Conservation (phyloP, 2,113 vertebrate genomes). For the Cairina moschata region DNA sequence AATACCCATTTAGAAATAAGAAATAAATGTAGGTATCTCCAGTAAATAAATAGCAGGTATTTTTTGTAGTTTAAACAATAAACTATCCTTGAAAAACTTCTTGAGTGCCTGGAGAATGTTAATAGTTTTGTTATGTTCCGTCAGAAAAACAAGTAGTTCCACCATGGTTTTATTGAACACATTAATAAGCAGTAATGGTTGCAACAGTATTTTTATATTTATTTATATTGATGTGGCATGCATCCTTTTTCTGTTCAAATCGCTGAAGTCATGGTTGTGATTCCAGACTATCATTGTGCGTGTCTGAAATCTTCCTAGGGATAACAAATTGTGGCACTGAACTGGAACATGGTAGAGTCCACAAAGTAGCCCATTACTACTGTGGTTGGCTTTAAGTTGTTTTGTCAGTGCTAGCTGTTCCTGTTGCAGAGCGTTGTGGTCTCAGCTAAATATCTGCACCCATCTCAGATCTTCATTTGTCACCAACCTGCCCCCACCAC, state of each 20-base stretch:
- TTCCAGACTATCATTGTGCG: neutral
- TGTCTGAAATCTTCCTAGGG: neutral
- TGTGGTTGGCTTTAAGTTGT: neutral
- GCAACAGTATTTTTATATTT: neutral
- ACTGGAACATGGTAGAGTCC: neutral
- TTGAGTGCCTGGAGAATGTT: neutral
- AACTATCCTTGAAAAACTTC: neutral
- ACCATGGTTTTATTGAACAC: neutral
- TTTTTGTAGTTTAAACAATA: neutral
- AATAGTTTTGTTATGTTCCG: rapidly evolving
- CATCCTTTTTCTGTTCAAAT: neutral
- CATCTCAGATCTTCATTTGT: neutral
- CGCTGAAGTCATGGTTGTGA: neutral
- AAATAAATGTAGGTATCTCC: neutral
- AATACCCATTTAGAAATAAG: neutral
- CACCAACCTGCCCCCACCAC: neutral
- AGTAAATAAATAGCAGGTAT: no score
- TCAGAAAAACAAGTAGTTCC: neutral
- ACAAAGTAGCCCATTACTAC: neutral
- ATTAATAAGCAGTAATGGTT: neutral
- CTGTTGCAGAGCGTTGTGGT: neutral
- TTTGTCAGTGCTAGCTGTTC: neutral
- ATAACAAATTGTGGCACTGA: neutral
- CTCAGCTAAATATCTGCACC: neutral
- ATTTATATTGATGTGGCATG: neutral